A percentile compares a stretch with the other conserved stretches of the same genome.
Conservation (phyloP, 2,113 vertebrate genomes). For the Bostrychus sinensis region DNA sequence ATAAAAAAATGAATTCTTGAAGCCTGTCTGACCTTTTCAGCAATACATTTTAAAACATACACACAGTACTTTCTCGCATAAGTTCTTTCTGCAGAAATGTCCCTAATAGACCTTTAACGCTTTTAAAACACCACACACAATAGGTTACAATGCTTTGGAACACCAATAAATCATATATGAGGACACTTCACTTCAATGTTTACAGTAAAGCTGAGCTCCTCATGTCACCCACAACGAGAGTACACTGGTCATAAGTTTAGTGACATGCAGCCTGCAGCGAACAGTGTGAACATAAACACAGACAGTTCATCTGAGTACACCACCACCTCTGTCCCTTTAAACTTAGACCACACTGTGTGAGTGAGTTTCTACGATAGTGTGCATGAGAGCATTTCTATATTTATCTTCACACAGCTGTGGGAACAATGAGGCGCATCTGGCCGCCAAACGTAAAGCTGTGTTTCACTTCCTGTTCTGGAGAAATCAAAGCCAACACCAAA, state of each 20-base stretch:
- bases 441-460: constrained; percentile 5
- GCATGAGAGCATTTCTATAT: constrained; percentile 29
- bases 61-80: no score
- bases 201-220: background rate
- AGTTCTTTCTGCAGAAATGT: no score
- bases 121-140: no score
- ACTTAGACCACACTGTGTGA: no score
- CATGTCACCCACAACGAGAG: background rate
- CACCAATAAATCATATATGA: background rate
- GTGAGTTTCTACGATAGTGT: constrained; percentile 16
- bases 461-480: constrained; percentile 20
- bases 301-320: background rate
- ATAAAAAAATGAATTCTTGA: no score
- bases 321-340: background rate
- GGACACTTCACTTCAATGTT: background rate
- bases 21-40: no score
- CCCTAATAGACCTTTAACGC: no score
- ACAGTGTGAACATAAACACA: background rate
- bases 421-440: constrained; percentile 31
- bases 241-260: background rate
- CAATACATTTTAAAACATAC: no score
- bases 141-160: background rate
- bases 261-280: background rate
- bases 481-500: constrained; percentile 22
- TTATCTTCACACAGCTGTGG: constrained; percentile 41